Base-by-base conservation (phyloP, 2,113 vertebrate genomes). In the Hippocampus barbouri region DNA sequence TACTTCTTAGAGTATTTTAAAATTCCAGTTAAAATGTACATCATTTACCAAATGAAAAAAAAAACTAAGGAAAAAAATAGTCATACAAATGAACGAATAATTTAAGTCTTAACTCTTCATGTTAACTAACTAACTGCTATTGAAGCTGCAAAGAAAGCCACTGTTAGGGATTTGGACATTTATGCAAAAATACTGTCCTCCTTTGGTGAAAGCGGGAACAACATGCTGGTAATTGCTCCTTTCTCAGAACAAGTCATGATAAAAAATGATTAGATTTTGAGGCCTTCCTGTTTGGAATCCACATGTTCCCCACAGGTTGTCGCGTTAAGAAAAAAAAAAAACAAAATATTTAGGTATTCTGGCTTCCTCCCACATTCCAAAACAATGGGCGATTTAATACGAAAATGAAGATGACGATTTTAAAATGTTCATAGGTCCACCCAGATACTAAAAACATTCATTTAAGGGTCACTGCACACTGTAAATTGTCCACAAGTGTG, bases 141-240 rank as follows among this genome's bases (percentile, higher is more conserved):
- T 56, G 21, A 56, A 56, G 21, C 21, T 23, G n/a, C 25, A 25
- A 57, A 12, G 23, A 18, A 49, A 21, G 6, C 20, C 51, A 2
- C 51, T 16, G 25, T 7, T 25, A 15, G 16, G 2, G 8, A 30
- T 34, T 66, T 70, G 1, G 6, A 66, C 67, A 86, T 79, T 70
- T 40, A 51, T 86, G 77, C 15, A 18, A 34, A 71, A 70, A 18
- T 8, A 73, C 73, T 80, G 81, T 86, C 85, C 70, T 68, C 88
- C 83, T 69, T 75, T 86, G 89, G 85, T 18, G 7, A 20, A 45
- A 25, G 25, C 34, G 21, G 70, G 34, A 78, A 2, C 1, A 18
- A 0, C 25, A 3, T 2, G 5, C 47, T 54, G 38, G 16, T 69
- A 40, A 71, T 34, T 25, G n/a, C 23, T 25, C 1, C 12, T 27